Evolutionary conservation across 2,888 invertebrate genomes (phyloP), one percentile per base, ranked within the genome.

Genomic region (Drosophila putrida): DNA sequence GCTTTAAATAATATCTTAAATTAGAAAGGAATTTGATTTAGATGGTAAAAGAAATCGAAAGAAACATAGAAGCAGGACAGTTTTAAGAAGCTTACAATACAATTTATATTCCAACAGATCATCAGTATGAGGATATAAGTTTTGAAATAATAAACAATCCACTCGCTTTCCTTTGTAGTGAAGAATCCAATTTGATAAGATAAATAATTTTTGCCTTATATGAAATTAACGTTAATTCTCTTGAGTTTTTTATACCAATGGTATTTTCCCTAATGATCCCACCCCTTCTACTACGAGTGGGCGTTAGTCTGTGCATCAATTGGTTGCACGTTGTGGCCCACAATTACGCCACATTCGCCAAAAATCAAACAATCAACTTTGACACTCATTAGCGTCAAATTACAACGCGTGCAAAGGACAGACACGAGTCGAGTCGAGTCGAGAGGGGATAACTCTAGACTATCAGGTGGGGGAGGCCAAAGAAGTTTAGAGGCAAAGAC

Each of bases 331-430:
- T 50, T 58, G 50, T 27, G 41, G 13, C 8, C 58, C 27, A 49
- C 57, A 77, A 85, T 82, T 88, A 76, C 84, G 78, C 67, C 83
- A 88, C 83, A 88, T 88, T 85, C 82, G 86, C 67, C 68, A 83
- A 80, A 83, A 83, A 88, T 71, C 87, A 77, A 88, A 87, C 84
- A 69, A 84, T 81, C 89, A 89, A 87, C 86, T 85, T 88, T 85
- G 88, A 82, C 88, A 84, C 84, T 89, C 88, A 84, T 84, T 84
- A 84, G 88, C 82, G 89, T 83, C 89, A 89, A 84, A 85, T 82
- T 82, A 73, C 80, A 62, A 70, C 73, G 76, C 70, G 75, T 85
- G 81, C 68, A 85, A 57, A 31, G 47, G 54, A 43, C 47, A 39
- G 54, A 27, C 50, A 61, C 39, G 57, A 41, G 39, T 31, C 20